Conservation (phyloP, 2,113 vertebrate genomes). For the Galbula dea region DNA sequence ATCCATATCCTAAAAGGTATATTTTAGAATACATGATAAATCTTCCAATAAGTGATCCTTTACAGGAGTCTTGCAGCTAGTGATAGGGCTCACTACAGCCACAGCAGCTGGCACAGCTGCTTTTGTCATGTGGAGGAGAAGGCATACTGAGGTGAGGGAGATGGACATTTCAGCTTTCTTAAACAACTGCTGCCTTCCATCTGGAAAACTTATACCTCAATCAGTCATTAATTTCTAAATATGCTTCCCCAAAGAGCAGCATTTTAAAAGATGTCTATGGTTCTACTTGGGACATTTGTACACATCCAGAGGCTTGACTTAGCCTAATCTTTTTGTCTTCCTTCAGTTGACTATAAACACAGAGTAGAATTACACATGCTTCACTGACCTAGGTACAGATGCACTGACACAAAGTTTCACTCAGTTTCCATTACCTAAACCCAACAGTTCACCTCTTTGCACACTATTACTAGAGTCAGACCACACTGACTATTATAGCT, state of each 20-base stretch:
- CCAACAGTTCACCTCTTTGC: neutral
- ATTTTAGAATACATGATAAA: neutral
- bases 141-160: neutral
- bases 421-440: neutral
- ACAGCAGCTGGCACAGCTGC: neutral
- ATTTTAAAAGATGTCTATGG: neutral
- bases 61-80: neutral
- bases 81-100: neutral
- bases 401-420: neutral
- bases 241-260: neutral
- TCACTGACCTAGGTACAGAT: neutral
- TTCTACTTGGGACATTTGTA: neutral
- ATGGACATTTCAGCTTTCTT: neutral
- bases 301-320: neutral
- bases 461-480: neutral
- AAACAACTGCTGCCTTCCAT: neutral
- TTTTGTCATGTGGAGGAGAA: fast-evolving
- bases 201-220: neutral
- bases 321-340: neutral
- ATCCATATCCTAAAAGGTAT: neutral
- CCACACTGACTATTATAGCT: neutral
- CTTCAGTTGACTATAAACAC: neutral
- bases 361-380: neutral
- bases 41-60: neutral
- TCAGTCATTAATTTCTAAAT: neutral